Evolutionary conservation across 2,113 vertebrate genomes (phyloP), one percentile per base, ranked within the genome.

Genomic region (Centrocercus urophasianus): DNA sequence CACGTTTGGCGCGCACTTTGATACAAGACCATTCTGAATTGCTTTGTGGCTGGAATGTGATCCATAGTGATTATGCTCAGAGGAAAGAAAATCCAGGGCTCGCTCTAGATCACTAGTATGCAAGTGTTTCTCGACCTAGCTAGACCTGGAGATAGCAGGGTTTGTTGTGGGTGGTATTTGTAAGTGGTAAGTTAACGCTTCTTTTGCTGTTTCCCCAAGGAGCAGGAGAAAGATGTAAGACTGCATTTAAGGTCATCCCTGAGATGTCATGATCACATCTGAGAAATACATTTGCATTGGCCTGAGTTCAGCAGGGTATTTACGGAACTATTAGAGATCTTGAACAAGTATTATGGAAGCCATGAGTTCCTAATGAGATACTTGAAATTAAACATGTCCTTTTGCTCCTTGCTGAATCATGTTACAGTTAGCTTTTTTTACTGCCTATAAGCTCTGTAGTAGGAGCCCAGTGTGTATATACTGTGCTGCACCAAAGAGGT

Each of bases 181-280:
- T 50, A 59, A 73, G 50, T 47, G 27, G 19, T 50, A 66, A 20
- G 34, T 40, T 74, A 70, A 88, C 83, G 21, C 6, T 90, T 2
- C 21, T 80, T 65, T 4, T 60, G 19, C 3, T 11, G 20, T 43
- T 67, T 88, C 45, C 25, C 38, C 63, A 36, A 32, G 42, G 70
- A 89, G 63, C 0, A 2, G 20, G 38, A 72, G n/a, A n/a, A 40
- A 10, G 1, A 10, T 8, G 0, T 60, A 30, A n/a, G 22, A 3
- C 24, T 75, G 16, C 40, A 70, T 8, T 69, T 83, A 80, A 50
- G 30, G 45, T 89, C 9, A 47, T 73, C 18, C 6, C 45, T 38
- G 27, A 70, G 32, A 32, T 64, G 27, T 67, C 14, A 47, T 79
- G 87, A 42, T 74, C 30, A 22, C 40, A 20, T 59, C 18, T 70